Evolutionary conservation across 2,113 vertebrate genomes (phyloP).

Genomic region (Tenebrosternarchus preto): DNA sequence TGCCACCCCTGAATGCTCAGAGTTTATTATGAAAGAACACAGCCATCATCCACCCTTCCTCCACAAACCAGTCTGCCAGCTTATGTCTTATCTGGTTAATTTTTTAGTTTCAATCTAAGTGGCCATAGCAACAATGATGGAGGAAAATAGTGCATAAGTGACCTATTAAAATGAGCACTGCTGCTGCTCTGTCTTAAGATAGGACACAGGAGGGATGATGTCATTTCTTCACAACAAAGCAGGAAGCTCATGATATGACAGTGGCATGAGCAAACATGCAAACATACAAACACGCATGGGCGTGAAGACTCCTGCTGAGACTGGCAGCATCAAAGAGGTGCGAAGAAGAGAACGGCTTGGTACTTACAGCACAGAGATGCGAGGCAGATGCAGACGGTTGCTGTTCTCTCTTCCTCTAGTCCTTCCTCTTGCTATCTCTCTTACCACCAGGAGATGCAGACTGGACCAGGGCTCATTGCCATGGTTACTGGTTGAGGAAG

Average conservation of each 20-base stretch:
- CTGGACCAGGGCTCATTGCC: constrained; percentile 73
- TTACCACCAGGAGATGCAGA: constrained; percentile 73
- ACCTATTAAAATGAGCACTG: constrained; percentile 16
- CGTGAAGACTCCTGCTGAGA: constrained; percentile 1
- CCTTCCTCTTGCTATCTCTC: constrained; percentile 38
- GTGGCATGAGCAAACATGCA: constrained; percentile 33
- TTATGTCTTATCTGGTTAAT: constrained; percentile 34
- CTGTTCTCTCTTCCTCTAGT: constrained; percentile 46
- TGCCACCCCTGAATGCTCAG: constrained; percentile 22
- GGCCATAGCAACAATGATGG: background rate
- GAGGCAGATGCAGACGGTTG: constrained; percentile 63
- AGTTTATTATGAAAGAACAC: constrained; percentile 53
- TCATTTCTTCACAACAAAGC: constrained; percentile 57
- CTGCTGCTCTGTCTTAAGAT: constrained; percentile 39
- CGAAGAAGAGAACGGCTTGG: constrained; percentile 14
- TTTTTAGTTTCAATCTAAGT: constrained; percentile 2
- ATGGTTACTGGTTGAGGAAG: constrained; percentile 68
- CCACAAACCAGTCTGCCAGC: constrained; percentile 38
- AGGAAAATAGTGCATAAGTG: background rate
- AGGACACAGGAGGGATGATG: constrained; percentile 54
- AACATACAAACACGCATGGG: background rate
- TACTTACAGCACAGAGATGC: constrained; percentile 64
- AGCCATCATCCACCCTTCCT: constrained; percentile 50
- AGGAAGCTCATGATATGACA: constrained; percentile 53
- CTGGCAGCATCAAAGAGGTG: constrained; percentile 9